A percentile compares a stretch with the other conserved stretches of the same genome.
phyloP scores from a whole-genome alignment of 2,888 invertebrate species.

The Drosophila bunnanda region DNA sequence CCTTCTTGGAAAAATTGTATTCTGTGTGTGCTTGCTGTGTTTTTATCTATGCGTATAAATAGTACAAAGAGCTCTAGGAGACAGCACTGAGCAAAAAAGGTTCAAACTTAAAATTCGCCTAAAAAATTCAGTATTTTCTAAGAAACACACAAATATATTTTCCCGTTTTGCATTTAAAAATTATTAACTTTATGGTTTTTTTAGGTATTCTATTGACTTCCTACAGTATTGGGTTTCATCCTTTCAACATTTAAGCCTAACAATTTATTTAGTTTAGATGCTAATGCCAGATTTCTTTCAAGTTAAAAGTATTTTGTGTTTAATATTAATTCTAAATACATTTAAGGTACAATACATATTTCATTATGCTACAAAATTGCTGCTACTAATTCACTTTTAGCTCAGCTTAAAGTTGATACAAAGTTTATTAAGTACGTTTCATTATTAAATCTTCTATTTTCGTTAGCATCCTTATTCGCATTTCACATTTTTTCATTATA shows the following conservation, averaged over 20 bases:
- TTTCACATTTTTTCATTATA: constrained; percentile 62
- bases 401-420: constrained; percentile 80
- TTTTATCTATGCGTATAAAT: constrained; percentile 21
- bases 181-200: constrained; percentile 58
- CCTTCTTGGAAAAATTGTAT: constrained; percentile 31
- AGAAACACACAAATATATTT: constrained; percentile 55
- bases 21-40: constrained; percentile 12
- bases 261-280: constrained; percentile 70
- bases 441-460: constrained; percentile 48
- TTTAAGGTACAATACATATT: constrained; percentile 79
- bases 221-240: constrained; percentile 53
- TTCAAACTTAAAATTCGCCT: constrained; percentile 49
- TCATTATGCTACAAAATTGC: constrained; percentile 79
- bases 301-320: constrained; percentile 74
- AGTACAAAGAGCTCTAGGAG: constrained; percentile 64
- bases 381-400: constrained; percentile 72
- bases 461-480: constrained; percentile 47
- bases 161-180: constrained; percentile 53
- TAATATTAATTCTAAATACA: constrained; percentile 72
- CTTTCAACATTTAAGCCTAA: constrained; percentile 75
- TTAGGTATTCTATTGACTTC: constrained; percentile 45
- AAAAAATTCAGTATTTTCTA: constrained; percentile 49
- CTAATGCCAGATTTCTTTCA: constrained; percentile 53
- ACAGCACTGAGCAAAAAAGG: constrained; percentile 74
- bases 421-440: constrained; percentile 72